These are phyloP conservation scores for Lomographa bimaculata DNA, from an alignment of 2,888 invertebrate genomes.

Conservation along the genomic window DNA sequence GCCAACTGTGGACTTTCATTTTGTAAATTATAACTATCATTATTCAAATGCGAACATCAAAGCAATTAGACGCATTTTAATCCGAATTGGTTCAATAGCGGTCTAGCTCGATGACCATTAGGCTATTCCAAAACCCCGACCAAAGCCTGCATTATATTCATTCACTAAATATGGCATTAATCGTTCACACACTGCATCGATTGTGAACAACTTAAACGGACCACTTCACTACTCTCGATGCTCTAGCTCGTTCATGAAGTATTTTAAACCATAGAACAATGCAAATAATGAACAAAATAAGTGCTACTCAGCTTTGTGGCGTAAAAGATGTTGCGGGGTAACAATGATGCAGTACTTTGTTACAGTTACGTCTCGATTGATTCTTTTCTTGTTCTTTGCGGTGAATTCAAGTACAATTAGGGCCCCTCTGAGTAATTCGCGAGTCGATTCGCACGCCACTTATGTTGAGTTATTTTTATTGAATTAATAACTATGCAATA, in stretches of 20 bases:
- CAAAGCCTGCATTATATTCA: too few species aligned
- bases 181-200: constrained; percentile 28
- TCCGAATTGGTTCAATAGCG: too few species aligned
- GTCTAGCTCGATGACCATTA: too few species aligned
- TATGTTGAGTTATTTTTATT: too few species aligned
- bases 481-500: too few species aligned
- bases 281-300: constrained; percentile 63
- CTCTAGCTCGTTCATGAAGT: constrained; percentile 2
- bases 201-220: constrained; percentile 52
- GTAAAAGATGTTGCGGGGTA: constrained; percentile 67
- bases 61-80: too few species aligned
- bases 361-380: constrained; percentile 74
- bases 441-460: constrained; percentile 44
- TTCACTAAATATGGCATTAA: too few species aligned
- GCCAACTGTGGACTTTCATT: too few species aligned
- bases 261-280: constrained; percentile 58
- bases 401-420: constrained; percentile 39
- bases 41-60: too few species aligned
- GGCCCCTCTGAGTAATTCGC: too few species aligned
- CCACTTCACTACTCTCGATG: constrained; percentile 50
- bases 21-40: too few species aligned
- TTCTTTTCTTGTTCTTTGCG: constrained; percentile 57
- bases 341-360: constrained; percentile 71
- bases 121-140: too few species aligned
- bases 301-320: constrained; percentile 63